phyloP scores from a whole-genome alignment of 2,888 invertebrate species.

The Lissocephala sabroskyi region DNA sequence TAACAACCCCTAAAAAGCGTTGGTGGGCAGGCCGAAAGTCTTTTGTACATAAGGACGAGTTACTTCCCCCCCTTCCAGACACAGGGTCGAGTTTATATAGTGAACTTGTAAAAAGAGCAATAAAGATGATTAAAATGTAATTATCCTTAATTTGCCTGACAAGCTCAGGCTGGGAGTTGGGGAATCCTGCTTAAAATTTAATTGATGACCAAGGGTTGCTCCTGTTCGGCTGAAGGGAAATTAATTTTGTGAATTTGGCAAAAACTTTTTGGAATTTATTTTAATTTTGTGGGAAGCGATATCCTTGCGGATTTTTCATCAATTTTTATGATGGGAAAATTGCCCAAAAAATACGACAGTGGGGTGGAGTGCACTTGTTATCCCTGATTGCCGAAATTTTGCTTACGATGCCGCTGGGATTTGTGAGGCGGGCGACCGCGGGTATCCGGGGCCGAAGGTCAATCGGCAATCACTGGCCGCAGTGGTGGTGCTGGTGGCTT shows the following conservation, averaged over 20 bases:
- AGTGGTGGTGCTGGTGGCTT: constrained; percentile 3
- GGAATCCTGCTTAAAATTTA: constrained; percentile 27
- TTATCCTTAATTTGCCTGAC: constrained; percentile 59
- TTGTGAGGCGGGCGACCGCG: constrained; percentile 7
- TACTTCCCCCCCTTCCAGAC: no score
- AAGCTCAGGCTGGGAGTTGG: constrained; percentile 16
- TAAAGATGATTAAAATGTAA: constrained; percentile 70
- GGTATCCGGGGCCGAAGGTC: no score
- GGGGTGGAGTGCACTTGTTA: constrained; percentile 57
- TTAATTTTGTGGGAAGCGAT: no score
- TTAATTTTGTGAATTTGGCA: constrained; percentile 56
- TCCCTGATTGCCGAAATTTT: constrained; percentile 50
- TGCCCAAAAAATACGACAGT: no score
- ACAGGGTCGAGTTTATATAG: constrained; percentile 40
- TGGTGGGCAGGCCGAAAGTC: no score
- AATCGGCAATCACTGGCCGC: constrained; percentile 3
- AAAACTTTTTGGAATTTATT: constrained; percentile 25
- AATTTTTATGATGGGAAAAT: constrained; percentile 31
- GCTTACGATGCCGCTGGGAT: constrained; percentile 30
- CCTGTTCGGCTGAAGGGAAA: constrained; percentile 53
- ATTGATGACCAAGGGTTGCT: constrained; percentile 59
- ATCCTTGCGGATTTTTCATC: no score
- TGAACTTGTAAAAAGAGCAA: constrained; percentile 58
- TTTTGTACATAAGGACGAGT: constrained; percentile 5
- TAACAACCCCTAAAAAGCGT: constrained; percentile 53